phyloP scores from a whole-genome alignment of 2,888 invertebrate genomes.

The Hipparchia semele region DNA sequence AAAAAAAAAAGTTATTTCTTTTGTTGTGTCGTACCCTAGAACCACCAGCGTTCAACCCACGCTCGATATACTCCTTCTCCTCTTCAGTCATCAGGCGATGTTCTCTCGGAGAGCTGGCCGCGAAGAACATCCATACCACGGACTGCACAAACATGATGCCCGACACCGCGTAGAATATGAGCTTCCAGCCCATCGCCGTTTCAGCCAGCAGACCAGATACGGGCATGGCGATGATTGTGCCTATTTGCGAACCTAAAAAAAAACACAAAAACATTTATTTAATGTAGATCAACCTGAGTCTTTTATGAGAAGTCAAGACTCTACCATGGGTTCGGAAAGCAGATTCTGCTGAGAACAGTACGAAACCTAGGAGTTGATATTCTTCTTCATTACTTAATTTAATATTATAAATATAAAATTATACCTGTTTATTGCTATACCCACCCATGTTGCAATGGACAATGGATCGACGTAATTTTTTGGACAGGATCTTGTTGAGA shows the following conservation, averaged over 20 bases:
- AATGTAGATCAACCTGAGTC: too few species aligned
- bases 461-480: too few species aligned
- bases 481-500: too few species aligned
- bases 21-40: constrained; percentile 29
- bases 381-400: too few species aligned
- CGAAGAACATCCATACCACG: constrained; percentile 78
- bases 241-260: constrained; percentile 84
- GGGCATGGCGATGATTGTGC: constrained; percentile 87
- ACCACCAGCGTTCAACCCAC: constrained; percentile 64
- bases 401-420: too few species aligned
- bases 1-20: too few species aligned
- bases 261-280: background rate
- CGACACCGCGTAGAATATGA: constrained; percentile 86
- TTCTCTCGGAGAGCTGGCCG: constrained; percentile 83
- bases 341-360: too few species aligned
- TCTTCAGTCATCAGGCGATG: constrained; percentile 79
- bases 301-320: too few species aligned
- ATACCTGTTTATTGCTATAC: too few species aligned
- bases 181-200: constrained; percentile 85
- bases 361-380: too few species aligned
- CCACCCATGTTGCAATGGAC: too few species aligned
- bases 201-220: constrained; percentile 85
- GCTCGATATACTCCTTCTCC: constrained; percentile 84
- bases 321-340: too few species aligned
- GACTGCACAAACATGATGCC: constrained; percentile 80